A percentile compares a stretch with the other conserved stretches of the same genome.
Evolutionary conservation across 2,888 invertebrate genomes (phyloP).

Genomic region (Strigamia crassipes): DNA sequence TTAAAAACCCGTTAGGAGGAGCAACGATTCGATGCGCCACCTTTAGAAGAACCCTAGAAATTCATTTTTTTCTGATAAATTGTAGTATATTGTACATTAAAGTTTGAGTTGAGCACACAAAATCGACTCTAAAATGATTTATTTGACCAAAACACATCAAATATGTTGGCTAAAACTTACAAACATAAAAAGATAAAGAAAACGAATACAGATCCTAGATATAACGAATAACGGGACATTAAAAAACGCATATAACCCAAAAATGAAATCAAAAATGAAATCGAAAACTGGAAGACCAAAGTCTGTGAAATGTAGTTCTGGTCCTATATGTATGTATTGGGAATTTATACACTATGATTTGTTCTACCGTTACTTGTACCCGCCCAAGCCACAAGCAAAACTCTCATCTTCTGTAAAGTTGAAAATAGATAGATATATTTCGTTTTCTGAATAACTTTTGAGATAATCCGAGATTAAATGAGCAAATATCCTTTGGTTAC

Average conservation of each 20-base stretch:
- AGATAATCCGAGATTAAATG: neutral
- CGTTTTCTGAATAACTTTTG: neutral
- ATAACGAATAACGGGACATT: neutral
- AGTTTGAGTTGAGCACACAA: too few relatives aligned
- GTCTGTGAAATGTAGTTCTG: too few relatives aligned
- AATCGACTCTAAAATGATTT: neutral
- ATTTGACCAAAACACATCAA: neutral
- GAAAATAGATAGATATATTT: neutral
- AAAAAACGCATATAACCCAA: neutral
- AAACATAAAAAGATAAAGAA: neutral
- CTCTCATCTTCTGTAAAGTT: neutral
- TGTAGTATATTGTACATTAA: neutral
- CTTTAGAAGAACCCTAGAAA: neutral
- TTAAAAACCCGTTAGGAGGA: conserved; percentile 75
- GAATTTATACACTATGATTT: too few relatives aligned
- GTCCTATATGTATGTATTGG: too few relatives aligned
- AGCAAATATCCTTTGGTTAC: neutral
- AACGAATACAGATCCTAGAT: neutral
- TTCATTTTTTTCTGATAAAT: too few relatives aligned
- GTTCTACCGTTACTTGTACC: too few relatives aligned
- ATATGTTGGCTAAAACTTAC: neutral
- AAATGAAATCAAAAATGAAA: neutral
- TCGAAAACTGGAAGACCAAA: too few relatives aligned
- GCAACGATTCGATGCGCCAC: conserved; percentile 61
- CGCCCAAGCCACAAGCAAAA: neutral